Conservation (phyloP, 1,140 invertebrate genomes). For the Argopecten irradians region DNA sequence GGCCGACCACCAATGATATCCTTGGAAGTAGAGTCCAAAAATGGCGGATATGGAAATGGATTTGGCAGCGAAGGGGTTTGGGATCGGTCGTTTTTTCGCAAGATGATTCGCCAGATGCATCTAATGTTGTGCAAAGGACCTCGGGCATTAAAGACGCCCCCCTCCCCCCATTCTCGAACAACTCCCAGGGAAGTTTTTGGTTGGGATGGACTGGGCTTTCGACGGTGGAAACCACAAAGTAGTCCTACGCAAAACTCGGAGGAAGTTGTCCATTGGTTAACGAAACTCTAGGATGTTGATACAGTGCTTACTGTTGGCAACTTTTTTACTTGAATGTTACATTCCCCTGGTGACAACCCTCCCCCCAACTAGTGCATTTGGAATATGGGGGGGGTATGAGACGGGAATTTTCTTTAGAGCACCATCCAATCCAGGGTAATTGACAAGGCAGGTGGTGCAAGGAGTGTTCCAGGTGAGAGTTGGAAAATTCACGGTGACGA, state of each 20-base stretch:
- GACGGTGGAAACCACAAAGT: neutral
- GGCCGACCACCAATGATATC: neutral
- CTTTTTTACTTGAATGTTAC: neutral
- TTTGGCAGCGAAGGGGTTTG: too few relatives aligned
- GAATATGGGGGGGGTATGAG: constrained; percentile 45
- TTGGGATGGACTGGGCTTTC: neutral
- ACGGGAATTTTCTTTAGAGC: neutral
- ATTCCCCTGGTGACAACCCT: neutral
- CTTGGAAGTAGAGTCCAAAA: too few relatives aligned
- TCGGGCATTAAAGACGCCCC: neutral
- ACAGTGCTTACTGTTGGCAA: neutral
- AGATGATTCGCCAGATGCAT: neutral
- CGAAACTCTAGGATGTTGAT: neutral
- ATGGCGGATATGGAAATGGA: too few relatives aligned
- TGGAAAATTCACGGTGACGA: neutral
- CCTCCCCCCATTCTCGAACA: neutral
- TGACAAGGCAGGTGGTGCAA: constrained; percentile 20
- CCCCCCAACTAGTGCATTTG: neutral
- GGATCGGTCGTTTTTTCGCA: too few relatives aligned
- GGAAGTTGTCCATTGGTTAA: neutral
- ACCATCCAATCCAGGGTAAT: constrained; percentile 28
- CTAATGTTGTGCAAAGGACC: neutral
- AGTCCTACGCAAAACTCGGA: neutral
- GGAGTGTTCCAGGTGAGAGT: constrained; percentile 28
- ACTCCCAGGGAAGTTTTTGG: neutral